These are phyloP conservation scores for Drosophila sturtevanti DNA, from an alignment of 1,140 invertebrate genomes.

Conservation along the genomic window DNA sequence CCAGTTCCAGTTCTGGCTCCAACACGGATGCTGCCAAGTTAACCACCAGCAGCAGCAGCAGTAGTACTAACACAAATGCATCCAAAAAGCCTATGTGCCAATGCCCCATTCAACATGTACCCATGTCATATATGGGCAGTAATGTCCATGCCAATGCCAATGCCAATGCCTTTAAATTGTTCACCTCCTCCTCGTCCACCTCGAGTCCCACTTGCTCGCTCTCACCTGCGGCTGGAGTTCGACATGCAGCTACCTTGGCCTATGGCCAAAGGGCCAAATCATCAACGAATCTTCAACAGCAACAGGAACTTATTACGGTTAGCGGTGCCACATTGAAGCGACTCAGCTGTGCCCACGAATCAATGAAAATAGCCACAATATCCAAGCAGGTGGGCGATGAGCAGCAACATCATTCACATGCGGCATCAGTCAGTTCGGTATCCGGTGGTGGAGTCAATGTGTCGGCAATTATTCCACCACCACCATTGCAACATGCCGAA, in stretches of 20 bases:
- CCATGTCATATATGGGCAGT: conserved; percentile 82
- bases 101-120: conserved; percentile 82
- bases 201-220: conserved; percentile 49
- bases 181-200: conserved; percentile 38
- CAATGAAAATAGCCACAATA: conserved; percentile 75
- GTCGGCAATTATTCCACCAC: conserved; percentile 59
- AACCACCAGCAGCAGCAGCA: conserved; percentile 13
- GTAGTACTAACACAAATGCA: background rate
- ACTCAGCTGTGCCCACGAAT: conserved; percentile 54
- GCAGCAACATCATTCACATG: conserved; percentile 30
- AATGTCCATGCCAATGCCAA: conserved; percentile 71
- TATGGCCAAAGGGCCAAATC: conserved; percentile 66
- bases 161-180: conserved; percentile 67
- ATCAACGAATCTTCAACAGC: conserved; percentile 61
- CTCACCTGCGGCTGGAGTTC: conserved; percentile 41
- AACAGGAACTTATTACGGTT: conserved; percentile 46
- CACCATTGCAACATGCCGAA: conserved; percentile 66
- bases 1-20: conserved; percentile 34
- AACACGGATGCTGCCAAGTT: conserved; percentile 30
- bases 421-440: conserved; percentile 13
- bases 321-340: conserved; percentile 41
- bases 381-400: conserved; percentile 80
- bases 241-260: conserved; percentile 49
- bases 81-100: conserved; percentile 82
- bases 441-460: conserved; percentile 45